Evolutionary conservation across 2,113 vertebrate species (phyloP).

Genomic region (Atlantisia rogersi): DNA sequence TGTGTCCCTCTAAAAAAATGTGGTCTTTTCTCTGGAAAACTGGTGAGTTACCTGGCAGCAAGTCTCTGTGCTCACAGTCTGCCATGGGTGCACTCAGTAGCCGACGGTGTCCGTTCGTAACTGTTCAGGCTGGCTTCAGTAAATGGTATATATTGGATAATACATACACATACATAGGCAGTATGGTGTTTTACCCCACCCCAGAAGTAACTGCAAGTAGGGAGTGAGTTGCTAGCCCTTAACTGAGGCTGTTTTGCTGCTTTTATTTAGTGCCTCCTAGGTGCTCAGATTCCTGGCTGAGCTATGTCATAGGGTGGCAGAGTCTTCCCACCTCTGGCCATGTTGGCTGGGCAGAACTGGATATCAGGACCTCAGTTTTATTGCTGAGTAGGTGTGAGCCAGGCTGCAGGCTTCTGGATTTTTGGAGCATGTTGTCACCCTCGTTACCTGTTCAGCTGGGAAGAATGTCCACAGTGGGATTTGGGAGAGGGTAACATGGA

Average conservation of each 20-base stretch:
- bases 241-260: neutral
- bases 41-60: neutral
- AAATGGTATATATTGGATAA: rapidly evolving
- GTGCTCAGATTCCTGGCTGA: neutral
- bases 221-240: neutral
- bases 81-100: neutral
- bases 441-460: neutral
- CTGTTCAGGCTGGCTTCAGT: neutral
- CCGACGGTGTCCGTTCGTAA: rapidly evolving
- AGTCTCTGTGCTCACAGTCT: neutral
- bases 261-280: neutral
- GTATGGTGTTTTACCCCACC: neutral
- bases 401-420: neutral
- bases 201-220: neutral
- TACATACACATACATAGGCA: neutral
- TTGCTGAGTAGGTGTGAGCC: neutral
- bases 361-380: neutral
- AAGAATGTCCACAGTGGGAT: neutral
- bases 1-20: neutral
- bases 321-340: neutral
- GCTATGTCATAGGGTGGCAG: neutral
- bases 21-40: neutral
- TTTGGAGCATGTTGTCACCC: neutral
- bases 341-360: neutral
- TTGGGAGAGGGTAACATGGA: neutral